A percentile compares a stretch with the other conserved stretches of the same genome.
phyloP scores from a whole-genome alignment of 2,888 invertebrate genomes.

The Lamellibrachia columna region DNA sequence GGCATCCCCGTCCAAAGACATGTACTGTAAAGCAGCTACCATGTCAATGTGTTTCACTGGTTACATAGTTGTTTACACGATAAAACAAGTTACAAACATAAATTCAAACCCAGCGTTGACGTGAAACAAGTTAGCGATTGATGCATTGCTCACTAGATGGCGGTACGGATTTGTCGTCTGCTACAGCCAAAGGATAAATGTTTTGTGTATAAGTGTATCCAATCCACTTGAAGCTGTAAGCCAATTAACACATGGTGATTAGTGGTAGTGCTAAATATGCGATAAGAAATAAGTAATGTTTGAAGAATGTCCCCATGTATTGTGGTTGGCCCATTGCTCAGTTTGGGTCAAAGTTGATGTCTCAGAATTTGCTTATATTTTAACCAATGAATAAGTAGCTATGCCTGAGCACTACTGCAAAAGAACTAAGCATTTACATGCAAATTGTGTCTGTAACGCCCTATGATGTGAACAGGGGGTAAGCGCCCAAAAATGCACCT shows the following conservation, averaged over 20 bases:
- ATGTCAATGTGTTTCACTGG: neutral
- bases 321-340: too few species aligned
- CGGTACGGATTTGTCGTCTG: neutral
- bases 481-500: too few species aligned
- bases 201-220: neutral
- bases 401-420: too few species aligned
- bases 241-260: neutral
- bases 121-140: neutral
- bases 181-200: neutral
- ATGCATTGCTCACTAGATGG: slow-evolving; percentile 3
- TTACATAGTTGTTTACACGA: neutral
- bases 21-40: neutral
- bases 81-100: neutral
- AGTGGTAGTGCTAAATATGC: neutral
- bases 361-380: too few species aligned
- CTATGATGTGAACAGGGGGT: too few species aligned
- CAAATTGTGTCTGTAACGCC: too few species aligned
- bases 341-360: too few species aligned
- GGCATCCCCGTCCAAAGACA: neutral
- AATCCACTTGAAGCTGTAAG: neutral
- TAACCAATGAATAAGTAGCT: too few species aligned
- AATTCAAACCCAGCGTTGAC: neutral
- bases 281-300: too few species aligned
- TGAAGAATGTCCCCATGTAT: too few species aligned
- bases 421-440: too few species aligned